Evolutionary conservation across 2,113 vertebrate species (phyloP), one percentile per base, ranked within the genome.

Genomic region (Apteryx mantelli): DNA sequence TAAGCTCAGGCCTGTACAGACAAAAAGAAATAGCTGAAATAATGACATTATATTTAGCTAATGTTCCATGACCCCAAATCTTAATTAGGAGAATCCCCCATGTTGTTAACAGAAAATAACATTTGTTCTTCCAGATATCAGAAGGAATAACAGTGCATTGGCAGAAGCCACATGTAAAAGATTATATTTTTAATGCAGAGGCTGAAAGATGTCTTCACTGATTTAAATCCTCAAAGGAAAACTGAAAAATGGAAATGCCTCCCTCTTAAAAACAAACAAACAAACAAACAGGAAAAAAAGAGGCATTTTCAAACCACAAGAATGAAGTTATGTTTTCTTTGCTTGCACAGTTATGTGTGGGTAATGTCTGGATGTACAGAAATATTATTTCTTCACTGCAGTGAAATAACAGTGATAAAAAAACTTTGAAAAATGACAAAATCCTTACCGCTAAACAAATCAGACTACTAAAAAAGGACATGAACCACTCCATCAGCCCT

Each of bases 251-350:
- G 68, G 73, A 60, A 93, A 82, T 0, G 0, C 56, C 25, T 52
- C 63, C 79, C 21, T 38, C 71, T 61, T 52, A 81, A 83, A 96
- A 92, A 80, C 36, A 88, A 90, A 84, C 44, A 56, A 58, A 28
- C 34, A 73, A 88, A 74, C 4, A 75, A 88, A 69, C 88, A 91
- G 66, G 53, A 50, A 86, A 92, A 44, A 95, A 80, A 65, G 76
- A 91, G 90, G 63, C 30, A 64, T 86, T 94, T 96, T 92, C 90
- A 95, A 94, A 90, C 91, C 91, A 88, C 80, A 75, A 95, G 76
- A 96, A 93, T 82, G 80, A 94, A 96, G 80, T 65, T 91, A 25
- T 95, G 79, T 77, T 93, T 86, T 93, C 82, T 88, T 79, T 94
- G 65, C 79, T 86, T 42, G 38, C 87, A 83, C 75, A 93, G 86